Percentiles rank a stretch among this genome's conserved stretches.
phyloP scores from a whole-genome alignment of 2,888 invertebrate genomes.

The Lissocephala sabroskyi region DNA sequence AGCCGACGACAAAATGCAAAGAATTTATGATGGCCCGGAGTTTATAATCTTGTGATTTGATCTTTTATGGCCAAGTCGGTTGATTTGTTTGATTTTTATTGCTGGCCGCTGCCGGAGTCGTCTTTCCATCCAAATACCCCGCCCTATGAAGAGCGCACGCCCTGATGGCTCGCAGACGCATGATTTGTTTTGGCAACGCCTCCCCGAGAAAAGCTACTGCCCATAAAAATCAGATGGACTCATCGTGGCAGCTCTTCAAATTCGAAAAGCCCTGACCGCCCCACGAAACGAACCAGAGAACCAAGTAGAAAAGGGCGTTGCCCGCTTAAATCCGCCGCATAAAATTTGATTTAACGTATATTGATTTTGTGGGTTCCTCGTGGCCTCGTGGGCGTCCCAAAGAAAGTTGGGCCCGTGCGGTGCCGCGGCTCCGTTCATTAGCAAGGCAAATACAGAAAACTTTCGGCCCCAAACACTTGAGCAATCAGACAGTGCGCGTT shows the following conservation, averaged over 20 bases:
- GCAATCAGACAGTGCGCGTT: constrained; percentile 21
- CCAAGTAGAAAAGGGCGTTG: constrained; percentile 6
- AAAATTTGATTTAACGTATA: constrained; percentile 57
- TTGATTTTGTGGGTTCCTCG: constrained; percentile 35
- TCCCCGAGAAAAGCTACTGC: not conserved
- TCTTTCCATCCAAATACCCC: no score
- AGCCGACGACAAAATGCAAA: no score
- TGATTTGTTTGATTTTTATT: no score
- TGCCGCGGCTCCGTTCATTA: constrained; percentile 33
- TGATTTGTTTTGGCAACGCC: constrained; percentile 25
- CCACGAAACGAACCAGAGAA: constrained; percentile 3
- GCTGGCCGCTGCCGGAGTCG: no score
- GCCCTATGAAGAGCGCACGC: no score
- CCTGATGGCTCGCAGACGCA: no score
- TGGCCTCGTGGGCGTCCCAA: not conserved
- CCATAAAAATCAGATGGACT: not conserved
- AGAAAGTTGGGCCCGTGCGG: constrained; percentile 1
- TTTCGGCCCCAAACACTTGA: constrained; percentile 24
- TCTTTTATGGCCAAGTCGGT: no score
- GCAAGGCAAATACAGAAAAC: constrained; percentile 28
- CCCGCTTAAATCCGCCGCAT: constrained; percentile 19
- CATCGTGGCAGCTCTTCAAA: no score
- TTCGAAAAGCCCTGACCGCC: no score
- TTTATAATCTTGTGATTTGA: no score
- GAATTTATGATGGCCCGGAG: no score